Conservation (phyloP, 2,113 vertebrate genomes). For the Phoenicopterus ruber region DNA sequence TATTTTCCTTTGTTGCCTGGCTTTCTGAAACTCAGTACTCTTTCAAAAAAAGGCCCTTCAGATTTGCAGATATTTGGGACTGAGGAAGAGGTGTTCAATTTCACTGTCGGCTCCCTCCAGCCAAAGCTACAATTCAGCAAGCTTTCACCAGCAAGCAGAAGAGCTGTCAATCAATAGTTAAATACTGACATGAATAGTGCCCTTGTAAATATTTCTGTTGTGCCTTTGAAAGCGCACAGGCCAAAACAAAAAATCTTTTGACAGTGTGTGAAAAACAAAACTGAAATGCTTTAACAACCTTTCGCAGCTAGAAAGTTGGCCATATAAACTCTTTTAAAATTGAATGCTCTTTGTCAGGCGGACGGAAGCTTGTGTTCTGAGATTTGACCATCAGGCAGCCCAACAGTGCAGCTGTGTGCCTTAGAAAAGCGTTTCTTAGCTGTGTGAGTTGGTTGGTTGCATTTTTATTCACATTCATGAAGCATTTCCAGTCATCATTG, state of each 20-base stretch:
- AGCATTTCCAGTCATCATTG: not conserved
- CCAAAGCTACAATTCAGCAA: not conserved
- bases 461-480: not conserved
- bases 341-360: not conserved
- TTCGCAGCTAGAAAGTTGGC: not conserved
- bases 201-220: slow-evolving; percentile 38
- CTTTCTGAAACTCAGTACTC: not conserved
- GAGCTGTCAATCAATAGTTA: not conserved
- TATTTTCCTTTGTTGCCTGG: not conserved
- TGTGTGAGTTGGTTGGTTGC: not conserved
- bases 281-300: not conserved
- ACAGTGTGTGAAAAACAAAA: slow-evolving; percentile 31
- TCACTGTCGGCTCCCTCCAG: not conserved
- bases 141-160: not conserved
- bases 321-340: not conserved
- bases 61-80: not conserved
- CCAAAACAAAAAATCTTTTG: slow-evolving; percentile 51
- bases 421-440: not conserved
- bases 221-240: slow-evolving; percentile 3
- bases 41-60: not conserved
- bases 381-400: not conserved
- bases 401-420: not conserved
- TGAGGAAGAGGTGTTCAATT: not conserved
- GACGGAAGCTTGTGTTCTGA: not conserved
- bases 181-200: slow-evolving; percentile 23